phyloP scores from a whole-genome alignment of 2,888 invertebrate species.

The Oscheius sp. region DNA sequence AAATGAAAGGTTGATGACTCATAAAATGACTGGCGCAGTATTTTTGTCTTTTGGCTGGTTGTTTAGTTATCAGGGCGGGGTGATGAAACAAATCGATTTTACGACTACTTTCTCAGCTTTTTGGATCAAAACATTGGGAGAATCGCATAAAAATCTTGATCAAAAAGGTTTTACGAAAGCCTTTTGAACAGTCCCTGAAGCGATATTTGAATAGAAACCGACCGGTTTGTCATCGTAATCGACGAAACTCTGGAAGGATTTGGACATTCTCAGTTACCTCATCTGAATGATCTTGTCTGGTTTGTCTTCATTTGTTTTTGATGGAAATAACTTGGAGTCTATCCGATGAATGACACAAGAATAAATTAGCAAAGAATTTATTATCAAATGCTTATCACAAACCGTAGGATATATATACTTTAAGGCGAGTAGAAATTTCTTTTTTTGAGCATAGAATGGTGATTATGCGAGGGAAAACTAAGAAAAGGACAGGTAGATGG shows the following conservation, averaged over 20 bases:
- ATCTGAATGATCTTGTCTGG: no score
- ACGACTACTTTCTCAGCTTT: no score
- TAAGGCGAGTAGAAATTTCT: neutral
- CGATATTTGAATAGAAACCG: neutral
- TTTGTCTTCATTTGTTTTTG: no score
- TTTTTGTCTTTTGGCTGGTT: no score
- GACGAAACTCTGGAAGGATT: constrained; percentile 20
- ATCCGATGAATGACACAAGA: neutral
- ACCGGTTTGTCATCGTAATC: constrained; percentile 21
- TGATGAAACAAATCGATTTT: neutral
- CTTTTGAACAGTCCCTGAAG: no score
- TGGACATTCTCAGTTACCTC: constrained; percentile 5
- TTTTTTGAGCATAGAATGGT: constrained; percentile 19
- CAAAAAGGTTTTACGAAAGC: no score
- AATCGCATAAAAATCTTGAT: no score
- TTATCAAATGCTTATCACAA: constrained; percentile 29
- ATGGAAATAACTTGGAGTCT: no score
- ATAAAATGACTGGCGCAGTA: neutral
- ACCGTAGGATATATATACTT: constrained; percentile 26
- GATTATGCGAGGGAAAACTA: constrained; percentile 20
- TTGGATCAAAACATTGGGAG: no score
- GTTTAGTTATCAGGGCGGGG: neutral
- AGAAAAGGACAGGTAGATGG: constrained; percentile 1
- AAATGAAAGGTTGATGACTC: constrained; percentile 3
- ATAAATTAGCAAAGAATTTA: neutral